A percentile compares a stretch with the other conserved stretches of the same genome.
phyloP scores from a whole-genome alignment of 2,888 invertebrate genomes.

The Calameuta idolon region DNA sequence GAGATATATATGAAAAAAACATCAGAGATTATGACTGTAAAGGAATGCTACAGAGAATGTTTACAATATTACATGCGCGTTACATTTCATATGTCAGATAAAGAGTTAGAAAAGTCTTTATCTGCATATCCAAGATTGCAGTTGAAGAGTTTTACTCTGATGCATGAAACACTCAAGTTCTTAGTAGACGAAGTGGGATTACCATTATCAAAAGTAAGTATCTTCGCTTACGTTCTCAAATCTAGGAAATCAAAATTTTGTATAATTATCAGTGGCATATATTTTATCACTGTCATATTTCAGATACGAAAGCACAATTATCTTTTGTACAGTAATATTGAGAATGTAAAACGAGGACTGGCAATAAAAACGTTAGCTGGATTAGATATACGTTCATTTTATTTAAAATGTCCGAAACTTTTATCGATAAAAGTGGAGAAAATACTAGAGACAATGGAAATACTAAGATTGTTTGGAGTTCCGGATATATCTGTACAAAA shows the following conservation, averaged over 20 bases:
- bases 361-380: slow-evolving; percentile 66
- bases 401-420: slow-evolving; percentile 74
- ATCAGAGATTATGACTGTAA: slow-evolving; percentile 39
- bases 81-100: slow-evolving; percentile 62
- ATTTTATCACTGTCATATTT: slow-evolving; percentile 9
- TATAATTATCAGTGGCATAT: neutral
- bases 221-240: neutral
- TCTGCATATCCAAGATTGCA: slow-evolving; percentile 59
- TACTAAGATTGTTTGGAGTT: slow-evolving; percentile 55
- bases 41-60: slow-evolving; percentile 53
- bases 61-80: slow-evolving; percentile 61
- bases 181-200: slow-evolving; percentile 72
- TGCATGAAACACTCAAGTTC: slow-evolving; percentile 71
- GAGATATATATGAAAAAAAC: slow-evolving; percentile 37
- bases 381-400: slow-evolving; percentile 69
- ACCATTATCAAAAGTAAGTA: slow-evolving; percentile 59
- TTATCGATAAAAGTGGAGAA: slow-evolving; percentile 63
- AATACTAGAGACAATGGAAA: neutral
- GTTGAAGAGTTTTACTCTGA: slow-evolving; percentile 67
- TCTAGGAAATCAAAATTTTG: neutral
- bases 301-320: slow-evolving; percentile 73
- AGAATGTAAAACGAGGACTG: slow-evolving; percentile 71
- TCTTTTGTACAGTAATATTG: slow-evolving; percentile 72
- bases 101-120: slow-evolving; percentile 61
- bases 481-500: slow-evolving; percentile 69